Evolutionary conservation across 2,113 vertebrate genomes (phyloP).

Genomic region (Gallinago media): DNA sequence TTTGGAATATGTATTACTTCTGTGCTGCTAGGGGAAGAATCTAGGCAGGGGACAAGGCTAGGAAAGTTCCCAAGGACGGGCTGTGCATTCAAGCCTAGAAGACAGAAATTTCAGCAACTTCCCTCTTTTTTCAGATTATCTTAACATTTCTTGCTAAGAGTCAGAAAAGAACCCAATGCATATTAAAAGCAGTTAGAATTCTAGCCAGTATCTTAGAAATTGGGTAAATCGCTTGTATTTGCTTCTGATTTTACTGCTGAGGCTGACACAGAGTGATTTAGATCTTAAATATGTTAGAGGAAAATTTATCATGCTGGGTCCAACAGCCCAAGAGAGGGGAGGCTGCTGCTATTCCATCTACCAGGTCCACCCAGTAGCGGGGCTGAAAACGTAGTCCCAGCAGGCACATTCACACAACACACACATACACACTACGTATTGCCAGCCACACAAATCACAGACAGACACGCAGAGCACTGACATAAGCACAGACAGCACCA

Average conservation of each 20-base stretch:
- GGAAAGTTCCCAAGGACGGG: neutral
- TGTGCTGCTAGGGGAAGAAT: neutral
- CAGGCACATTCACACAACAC: neutral
- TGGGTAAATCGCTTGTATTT: neutral
- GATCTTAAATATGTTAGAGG: neutral
- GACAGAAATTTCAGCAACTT: neutral
- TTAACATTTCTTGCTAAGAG: neutral
- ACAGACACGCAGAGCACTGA: neutral
- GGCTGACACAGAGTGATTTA: neutral
- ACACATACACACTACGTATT: accelerated
- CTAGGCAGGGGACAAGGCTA: neutral
- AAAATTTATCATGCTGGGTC: neutral
- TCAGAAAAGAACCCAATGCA: neutral
- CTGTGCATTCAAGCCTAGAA: neutral
- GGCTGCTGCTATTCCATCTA: neutral
- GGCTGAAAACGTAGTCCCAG: neutral
- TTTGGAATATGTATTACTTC: neutral
- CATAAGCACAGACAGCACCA: neutral
- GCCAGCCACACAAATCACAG: neutral
- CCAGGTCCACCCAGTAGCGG: neutral
- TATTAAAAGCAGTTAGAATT: neutral
- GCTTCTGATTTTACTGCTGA: neutral
- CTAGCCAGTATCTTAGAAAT: neutral
- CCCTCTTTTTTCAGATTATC: neutral
- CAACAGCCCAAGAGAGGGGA: neutral